Conservation (phyloP, 2,113 vertebrate species). For the Brachionichthys hirsutus region DNA sequence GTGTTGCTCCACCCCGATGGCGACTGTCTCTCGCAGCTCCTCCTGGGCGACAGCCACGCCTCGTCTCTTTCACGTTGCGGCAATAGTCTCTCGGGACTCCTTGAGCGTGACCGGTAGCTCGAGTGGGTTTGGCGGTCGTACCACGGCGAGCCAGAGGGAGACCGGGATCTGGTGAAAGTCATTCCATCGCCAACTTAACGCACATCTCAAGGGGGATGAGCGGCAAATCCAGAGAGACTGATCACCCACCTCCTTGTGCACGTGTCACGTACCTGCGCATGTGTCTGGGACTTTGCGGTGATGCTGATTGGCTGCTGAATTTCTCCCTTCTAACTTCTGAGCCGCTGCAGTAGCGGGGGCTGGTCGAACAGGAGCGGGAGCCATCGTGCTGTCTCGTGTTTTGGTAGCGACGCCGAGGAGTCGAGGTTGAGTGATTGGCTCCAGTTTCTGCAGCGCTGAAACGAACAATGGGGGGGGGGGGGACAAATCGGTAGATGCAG, state of each 20-base stretch:
- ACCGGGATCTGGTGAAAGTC: conserved; percentile 24
- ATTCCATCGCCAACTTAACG: not conserved
- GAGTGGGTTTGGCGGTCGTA: not conserved
- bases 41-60: not conserved
- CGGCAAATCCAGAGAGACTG: not conserved
- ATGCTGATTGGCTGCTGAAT: conserved; percentile 27
- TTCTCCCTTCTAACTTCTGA: conserved; percentile 1
- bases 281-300: conserved; percentile 9
- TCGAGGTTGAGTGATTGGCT: not conserved
- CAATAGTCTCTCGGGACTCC: conserved; percentile 4
- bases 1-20: not conserved
- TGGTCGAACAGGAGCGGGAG: conserved; percentile 53
- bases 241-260: not conserved
- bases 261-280: conserved; percentile 38
- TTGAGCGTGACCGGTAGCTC: conserved; percentile 8
- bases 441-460: conserved; percentile 26
- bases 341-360: conserved; percentile 43
- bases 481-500: fast-evolving
- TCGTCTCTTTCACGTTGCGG: not conserved
- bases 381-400: conserved; percentile 14
- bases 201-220: not conserved
- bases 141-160: conserved; percentile 31
- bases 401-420: conserved; percentile 30
- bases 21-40: not conserved
- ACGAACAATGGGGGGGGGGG: not conserved